Evolutionary conservation across 2,888 invertebrate genomes (phyloP).

Genomic region (Leptinotarsa tumamoca): DNA sequence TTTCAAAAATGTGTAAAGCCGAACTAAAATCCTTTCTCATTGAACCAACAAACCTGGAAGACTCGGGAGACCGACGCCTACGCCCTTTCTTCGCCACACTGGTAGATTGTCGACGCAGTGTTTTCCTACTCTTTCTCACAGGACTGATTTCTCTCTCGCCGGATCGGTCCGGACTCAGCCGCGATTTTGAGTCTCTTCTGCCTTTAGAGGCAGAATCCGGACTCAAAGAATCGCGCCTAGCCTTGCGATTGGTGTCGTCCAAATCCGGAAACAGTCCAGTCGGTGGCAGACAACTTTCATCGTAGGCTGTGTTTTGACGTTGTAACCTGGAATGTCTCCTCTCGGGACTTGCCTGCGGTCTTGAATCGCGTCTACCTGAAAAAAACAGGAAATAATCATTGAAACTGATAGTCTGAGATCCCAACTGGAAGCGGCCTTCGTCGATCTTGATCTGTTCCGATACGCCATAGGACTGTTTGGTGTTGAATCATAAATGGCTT

Average conservation of each 20-base stretch:
- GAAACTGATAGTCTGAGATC: no score
- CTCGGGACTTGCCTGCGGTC: slow-evolving; percentile 76
- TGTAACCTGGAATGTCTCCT: slow-evolving; percentile 73
- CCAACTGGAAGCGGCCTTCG: no score
- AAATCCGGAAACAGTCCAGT: slow-evolving; percentile 81
- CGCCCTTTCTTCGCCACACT: slow-evolving; percentile 73
- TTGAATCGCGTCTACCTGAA: slow-evolving; percentile 73
- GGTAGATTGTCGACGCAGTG: slow-evolving; percentile 82
- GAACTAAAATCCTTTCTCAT: no score
- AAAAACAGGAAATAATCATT: neutral
- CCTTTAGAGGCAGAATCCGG: slow-evolving; percentile 87
- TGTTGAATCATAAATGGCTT: no score
- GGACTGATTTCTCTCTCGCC: slow-evolving; percentile 87
- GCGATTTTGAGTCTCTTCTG: slow-evolving; percentile 77
- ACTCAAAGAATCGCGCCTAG: slow-evolving; percentile 87
- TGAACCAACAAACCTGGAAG: slow-evolving; percentile 65
- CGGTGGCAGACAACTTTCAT: slow-evolving; percentile 83
- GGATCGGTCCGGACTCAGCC: slow-evolving; percentile 81
- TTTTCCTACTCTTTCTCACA: slow-evolving; percentile 76
- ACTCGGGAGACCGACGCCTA: slow-evolving; percentile 74
- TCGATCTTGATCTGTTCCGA: neutral
- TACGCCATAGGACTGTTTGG: neutral
- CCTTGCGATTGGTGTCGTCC: slow-evolving; percentile 76
- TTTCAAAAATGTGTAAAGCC: no score
- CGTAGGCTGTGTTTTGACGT: slow-evolving; percentile 89